Evolutionary conservation across 2,888 invertebrate species (phyloP).

Genomic region (Bibio marci): DNA sequence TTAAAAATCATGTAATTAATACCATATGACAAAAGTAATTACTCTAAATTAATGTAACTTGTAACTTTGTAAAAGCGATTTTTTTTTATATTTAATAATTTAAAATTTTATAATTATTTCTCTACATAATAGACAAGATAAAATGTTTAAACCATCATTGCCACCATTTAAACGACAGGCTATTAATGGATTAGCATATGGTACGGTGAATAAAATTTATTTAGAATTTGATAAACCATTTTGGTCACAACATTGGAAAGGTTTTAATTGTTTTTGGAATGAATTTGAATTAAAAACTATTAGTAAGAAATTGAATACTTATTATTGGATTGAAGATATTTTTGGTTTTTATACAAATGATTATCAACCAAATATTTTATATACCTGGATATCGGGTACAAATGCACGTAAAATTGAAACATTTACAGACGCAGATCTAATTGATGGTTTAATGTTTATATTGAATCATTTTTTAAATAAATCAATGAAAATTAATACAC

Average conservation of each 20-base stretch:
- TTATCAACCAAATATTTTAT: conserved; percentile 41
- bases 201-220: conserved; percentile 44
- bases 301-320: neutral
- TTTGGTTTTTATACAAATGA: conserved; percentile 49
- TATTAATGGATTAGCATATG: conserved; percentile 37
- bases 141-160: conserved; percentile 33
- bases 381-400: conserved; percentile 50
- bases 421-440: conserved; percentile 32
- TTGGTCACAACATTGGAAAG: conserved; percentile 36
- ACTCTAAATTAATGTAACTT: too few relatives aligned
- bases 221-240: conserved; percentile 39
- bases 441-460: conserved; percentile 22
- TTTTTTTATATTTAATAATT: too few relatives aligned
- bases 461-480: conserved; percentile 22
- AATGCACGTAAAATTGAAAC: conserved; percentile 43
- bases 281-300: conserved; percentile 26
- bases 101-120: too few relatives aligned
- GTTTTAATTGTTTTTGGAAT: conserved; percentile 40
- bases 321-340: conserved; percentile 33
- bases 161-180: conserved; percentile 31
- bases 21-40: too few relatives aligned
- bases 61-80: too few relatives aligned
- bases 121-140: conserved; percentile 17
- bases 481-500: conserved; percentile 8
- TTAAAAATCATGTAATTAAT: too few relatives aligned